A percentile compares a stretch with the other conserved stretches of the same genome.
These are phyloP conservation scores for Drosophila lini DNA, from an alignment of 1,140 invertebrate species.

Conservation along the genomic window DNA sequence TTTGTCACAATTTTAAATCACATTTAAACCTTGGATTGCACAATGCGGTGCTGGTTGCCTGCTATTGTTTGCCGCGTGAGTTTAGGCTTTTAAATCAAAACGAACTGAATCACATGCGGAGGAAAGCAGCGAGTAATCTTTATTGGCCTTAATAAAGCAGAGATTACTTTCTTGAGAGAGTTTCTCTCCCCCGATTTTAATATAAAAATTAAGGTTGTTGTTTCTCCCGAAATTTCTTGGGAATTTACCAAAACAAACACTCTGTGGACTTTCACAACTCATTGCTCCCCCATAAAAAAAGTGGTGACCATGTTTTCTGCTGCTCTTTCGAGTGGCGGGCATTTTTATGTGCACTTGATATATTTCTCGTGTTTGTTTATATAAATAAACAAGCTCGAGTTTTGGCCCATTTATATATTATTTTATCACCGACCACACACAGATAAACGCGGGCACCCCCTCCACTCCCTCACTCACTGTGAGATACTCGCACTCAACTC, in stretches of 20 bases:
- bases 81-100: constrained; percentile 58
- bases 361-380: constrained; percentile 56
- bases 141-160: constrained; percentile 22
- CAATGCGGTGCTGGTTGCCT: constrained; percentile 55
- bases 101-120: constrained; percentile 61
- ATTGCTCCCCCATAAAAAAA: constrained; percentile 36
- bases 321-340: constrained; percentile 8
- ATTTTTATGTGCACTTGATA: constrained; percentile 29
- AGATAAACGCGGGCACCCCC: constrained; percentile 52
- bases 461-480: constrained; percentile 16
- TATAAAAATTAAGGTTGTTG: constrained; percentile 11
- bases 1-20: constrained; percentile 77
- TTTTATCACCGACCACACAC: constrained; percentile 54
- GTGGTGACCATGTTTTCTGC: constrained; percentile 4
- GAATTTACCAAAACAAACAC: constrained; percentile 18
- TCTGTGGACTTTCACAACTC: constrained; percentile 26
- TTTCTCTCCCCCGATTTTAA: constrained; percentile 15
- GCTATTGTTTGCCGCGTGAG: constrained; percentile 46
- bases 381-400: constrained; percentile 67
- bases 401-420: constrained; percentile 51
- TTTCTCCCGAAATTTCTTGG: neutral
- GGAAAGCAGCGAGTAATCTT: constrained; percentile 29
- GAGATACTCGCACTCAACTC: constrained; percentile 50
- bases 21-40: constrained; percentile 67
- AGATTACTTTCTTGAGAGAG: constrained; percentile 37